A percentile compares a stretch with the other conserved stretches of the same genome.
Evolutionary conservation across 2,888 invertebrate species (phyloP).

Genomic region (Taphrorychus bicolor): DNA sequence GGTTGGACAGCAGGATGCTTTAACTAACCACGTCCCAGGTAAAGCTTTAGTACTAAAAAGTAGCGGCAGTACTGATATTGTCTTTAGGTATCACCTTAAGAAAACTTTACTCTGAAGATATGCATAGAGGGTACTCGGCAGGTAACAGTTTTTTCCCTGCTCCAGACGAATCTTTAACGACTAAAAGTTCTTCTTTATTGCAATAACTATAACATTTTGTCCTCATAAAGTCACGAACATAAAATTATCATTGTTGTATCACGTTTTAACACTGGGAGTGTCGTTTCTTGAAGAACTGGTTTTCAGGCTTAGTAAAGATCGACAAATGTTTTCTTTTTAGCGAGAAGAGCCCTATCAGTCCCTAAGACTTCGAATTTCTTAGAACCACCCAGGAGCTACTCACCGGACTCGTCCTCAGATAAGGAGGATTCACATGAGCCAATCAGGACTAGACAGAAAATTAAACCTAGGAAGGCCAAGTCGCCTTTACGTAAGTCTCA

Average conservation of each 20-base stretch:
- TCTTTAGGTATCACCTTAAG: slow-evolving; percentile 36
- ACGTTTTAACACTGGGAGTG: too few species aligned
- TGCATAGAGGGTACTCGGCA: too few species aligned
- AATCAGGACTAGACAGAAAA: slow-evolving; percentile 38
- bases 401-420: slow-evolving; percentile 48
- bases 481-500: slow-evolving; percentile 45
- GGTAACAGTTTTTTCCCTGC: slow-evolving; percentile 22
- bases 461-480: slow-evolving; percentile 40
- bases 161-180: neutral
- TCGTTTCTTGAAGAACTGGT: too few species aligned
- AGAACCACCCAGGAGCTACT: slow-evolving; percentile 52
- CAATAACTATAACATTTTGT: too few species aligned
- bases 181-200: neutral
- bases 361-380: slow-evolving; percentile 44
- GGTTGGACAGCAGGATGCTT: slow-evolving; percentile 61
- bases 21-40: slow-evolving; percentile 53
- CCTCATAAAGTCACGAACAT: too few species aligned
- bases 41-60: slow-evolving; percentile 17
- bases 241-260: too few species aligned
- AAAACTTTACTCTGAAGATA: slow-evolving; percentile 16
- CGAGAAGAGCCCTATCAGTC: slow-evolving; percentile 29
- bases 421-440: slow-evolving; percentile 44
- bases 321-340: slow-evolving; percentile 2
- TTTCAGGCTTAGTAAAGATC: neutral
- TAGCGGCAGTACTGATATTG: neutral